Conservation (phyloP, 2,888 invertebrate genomes). For the Neoascia interrupta region DNA sequence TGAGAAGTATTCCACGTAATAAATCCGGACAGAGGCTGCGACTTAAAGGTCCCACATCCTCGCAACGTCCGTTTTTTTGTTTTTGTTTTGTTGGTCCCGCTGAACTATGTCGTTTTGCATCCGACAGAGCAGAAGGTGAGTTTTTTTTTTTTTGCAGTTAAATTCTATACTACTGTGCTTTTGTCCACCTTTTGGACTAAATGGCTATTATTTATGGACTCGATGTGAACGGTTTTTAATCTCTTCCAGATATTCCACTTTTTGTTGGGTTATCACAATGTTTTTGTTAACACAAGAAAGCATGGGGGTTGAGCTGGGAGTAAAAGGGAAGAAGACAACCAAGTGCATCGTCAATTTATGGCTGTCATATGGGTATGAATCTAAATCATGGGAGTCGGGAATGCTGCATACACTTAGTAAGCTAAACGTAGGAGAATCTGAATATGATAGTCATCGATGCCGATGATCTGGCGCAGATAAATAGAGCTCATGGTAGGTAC, state of each 20-base stretch:
- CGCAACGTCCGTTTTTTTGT: constrained; percentile 14
- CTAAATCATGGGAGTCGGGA: constrained; percentile 49
- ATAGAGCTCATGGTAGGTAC: too few relatives aligned
- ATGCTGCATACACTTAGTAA: constrained; percentile 43
- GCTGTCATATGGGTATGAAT: constrained; percentile 60
- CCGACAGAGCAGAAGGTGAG: not conserved
- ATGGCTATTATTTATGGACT: constrained; percentile 67
- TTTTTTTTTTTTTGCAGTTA: not conserved
- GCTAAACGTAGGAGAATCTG: too few relatives aligned
- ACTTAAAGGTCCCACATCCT: constrained; percentile 38
- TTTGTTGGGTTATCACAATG: constrained; percentile 55
- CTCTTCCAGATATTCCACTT: constrained; percentile 61
- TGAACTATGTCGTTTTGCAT: constrained; percentile 12
- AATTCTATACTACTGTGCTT: constrained; percentile 33
- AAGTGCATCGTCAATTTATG: constrained; percentile 48
- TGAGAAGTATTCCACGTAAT: constrained; percentile 60
- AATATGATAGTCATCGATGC: too few relatives aligned
- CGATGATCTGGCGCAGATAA: too few relatives aligned
- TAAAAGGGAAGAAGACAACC: constrained; percentile 4
- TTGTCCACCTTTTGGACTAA: constrained; percentile 61
- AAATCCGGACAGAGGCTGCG: constrained; percentile 47
- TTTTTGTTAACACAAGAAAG: constrained; percentile 36
- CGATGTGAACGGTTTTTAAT: constrained; percentile 64
- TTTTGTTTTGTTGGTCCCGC: too few relatives aligned
- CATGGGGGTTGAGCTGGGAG: constrained; percentile 32